Percentiles rank a stretch among this genome's conserved stretches.
These are phyloP conservation scores for Eulacestoma nigropectus DNA, from an alignment of 2,113 vertebrate species.

Conservation along the genomic window DNA sequence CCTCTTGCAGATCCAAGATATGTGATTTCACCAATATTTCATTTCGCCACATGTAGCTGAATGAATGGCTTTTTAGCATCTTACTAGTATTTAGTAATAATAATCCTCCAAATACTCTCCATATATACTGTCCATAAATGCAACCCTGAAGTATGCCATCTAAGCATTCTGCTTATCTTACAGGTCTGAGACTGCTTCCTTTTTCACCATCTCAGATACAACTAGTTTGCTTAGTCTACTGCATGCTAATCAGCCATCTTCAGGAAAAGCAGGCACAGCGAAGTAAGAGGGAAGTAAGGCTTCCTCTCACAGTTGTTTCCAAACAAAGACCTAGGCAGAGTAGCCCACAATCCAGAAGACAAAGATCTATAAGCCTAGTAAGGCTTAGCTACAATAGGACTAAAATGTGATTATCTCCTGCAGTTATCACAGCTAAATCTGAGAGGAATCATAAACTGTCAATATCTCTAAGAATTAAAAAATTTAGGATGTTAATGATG, in stretches of 20 bases:
- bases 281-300: background rate
- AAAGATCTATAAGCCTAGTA: background rate
- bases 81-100: background rate
- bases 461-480: background rate
- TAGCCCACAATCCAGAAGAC: background rate
- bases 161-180: background rate
- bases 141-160: background rate
- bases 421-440: background rate
- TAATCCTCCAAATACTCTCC: background rate
- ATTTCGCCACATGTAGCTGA: background rate
- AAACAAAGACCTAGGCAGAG: background rate
- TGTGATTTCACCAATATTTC: background rate
- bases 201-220: background rate
- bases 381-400: background rate
- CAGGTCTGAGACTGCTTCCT: background rate
- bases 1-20: background rate
- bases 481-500: background rate
- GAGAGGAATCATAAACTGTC: background rate
- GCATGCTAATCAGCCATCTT: background rate
- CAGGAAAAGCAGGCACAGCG: background rate
- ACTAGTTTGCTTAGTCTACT: background rate
- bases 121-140: background rate
- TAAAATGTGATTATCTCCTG: background rate
- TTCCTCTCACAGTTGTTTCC: background rate
- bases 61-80: background rate